These are phyloP conservation scores for Lasioglossum leucozonium DNA, from an alignment of 2,888 invertebrate species.

Conservation along the genomic window DNA sequence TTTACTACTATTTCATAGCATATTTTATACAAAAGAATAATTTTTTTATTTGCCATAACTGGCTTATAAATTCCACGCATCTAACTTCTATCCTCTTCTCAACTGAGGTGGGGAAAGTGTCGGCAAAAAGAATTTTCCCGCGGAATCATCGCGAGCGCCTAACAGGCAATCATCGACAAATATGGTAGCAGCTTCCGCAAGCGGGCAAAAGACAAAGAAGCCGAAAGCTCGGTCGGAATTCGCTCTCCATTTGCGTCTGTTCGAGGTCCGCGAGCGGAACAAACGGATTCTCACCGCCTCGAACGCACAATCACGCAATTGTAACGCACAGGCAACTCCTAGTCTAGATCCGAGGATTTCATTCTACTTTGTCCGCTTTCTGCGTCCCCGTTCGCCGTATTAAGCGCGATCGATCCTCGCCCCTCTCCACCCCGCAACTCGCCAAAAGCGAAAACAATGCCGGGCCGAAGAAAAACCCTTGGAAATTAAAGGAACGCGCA, in stretches of 20 bases:
- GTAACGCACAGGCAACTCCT: not conserved
- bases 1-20: not conserved
- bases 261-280: not conserved
- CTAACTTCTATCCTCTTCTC: not conserved
- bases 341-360: not conserved
- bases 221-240: not conserved
- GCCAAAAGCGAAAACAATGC: not conserved
- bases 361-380: not conserved
- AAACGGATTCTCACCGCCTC: not conserved
- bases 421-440: not conserved
- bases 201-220: not conserved
- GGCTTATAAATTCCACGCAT: not conserved
- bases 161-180: not conserved
- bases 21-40: not conserved
- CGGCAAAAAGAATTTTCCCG: not conserved
- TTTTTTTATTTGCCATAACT: not conserved
- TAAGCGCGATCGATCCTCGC: not conserved
- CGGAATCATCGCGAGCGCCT: not conserved
- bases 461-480: not conserved
- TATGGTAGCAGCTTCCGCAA: not conserved
- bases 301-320: not conserved
- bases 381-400: not conserved
- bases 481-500: slow-evolving; percentile 40
- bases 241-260: not conserved
- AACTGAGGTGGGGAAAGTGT: not conserved